A percentile compares a stretch with the other conserved stretches of the same genome.
Evolutionary conservation across 2,888 invertebrate genomes (phyloP).

Genomic region (Diploptera punctata): DNA sequence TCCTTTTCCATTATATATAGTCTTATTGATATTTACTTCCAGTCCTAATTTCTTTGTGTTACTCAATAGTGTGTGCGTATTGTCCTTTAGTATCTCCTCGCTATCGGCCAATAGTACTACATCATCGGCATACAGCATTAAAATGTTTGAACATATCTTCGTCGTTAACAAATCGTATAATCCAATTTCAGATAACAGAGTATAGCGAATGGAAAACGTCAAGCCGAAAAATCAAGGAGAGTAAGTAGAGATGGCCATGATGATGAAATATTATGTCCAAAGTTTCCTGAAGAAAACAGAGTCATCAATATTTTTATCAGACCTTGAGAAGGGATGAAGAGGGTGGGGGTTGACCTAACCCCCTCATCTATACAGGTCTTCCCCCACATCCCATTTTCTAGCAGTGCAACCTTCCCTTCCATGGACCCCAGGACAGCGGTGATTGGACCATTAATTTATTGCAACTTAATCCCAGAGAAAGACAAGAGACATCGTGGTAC

Average conservation of each 20-base stretch:
- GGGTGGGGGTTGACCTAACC: too few species aligned
- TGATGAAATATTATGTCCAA: constrained; percentile 32
- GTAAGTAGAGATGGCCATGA: constrained; percentile 17
- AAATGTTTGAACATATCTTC: too few species aligned
- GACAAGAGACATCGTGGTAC: neutral
- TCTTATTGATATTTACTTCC: too few species aligned
- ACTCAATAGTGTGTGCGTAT: too few species aligned
- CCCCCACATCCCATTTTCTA: neutral
- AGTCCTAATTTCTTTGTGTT: too few species aligned
- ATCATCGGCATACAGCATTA: too few species aligned
- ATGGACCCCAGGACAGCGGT: constrained; percentile 7
- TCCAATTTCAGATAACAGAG: too few species aligned
- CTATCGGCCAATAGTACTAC: too few species aligned
- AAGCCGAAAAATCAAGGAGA: neutral
- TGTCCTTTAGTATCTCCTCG: too few species aligned
- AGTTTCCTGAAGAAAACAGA: constrained; percentile 35
- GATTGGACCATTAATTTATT: constrained; percentile 40
- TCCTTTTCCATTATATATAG: too few species aligned
- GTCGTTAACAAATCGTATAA: too few species aligned
- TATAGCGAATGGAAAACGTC: neutral
- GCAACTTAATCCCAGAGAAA: constrained; percentile 27
- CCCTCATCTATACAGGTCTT: neutral
- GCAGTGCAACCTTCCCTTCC: neutral
- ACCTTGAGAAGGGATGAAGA: neutral
- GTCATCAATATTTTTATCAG: constrained; percentile 39